Evolutionary conservation across 2,888 invertebrate species (phyloP), one percentile per base, ranked within the genome.

Genomic region (Platycheirus rosarum): DNA sequence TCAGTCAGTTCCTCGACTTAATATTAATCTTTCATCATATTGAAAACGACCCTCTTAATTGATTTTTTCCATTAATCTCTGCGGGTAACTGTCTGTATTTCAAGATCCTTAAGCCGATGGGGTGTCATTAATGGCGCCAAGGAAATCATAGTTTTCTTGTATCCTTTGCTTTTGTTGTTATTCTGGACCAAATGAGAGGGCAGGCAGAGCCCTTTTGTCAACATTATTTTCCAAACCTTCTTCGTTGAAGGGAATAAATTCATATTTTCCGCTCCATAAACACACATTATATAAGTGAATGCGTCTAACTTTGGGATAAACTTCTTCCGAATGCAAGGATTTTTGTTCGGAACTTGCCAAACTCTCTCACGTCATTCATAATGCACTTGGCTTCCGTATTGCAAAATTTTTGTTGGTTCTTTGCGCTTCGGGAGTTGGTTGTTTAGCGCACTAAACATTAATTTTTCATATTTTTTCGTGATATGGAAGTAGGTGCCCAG

Each of bases 211-310:
- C 20, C 51, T 71, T 29, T 37, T 71, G 66, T 66, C 51, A 66
- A 66, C 46, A 46, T 73, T 66, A 60, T 71, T 78, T 62, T 51
- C 9, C 29, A 66, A 51, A 16, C 51, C 42, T n/a, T 26, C 6
- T 26, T n/a, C 60, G 16, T 48, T 8, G 20, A 29, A 26, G 49
- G 66, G 53, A 55, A 73, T 68, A 73, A 62, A 62, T 68, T 78
- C 78, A 73, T 68, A 73, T 78, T 73, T 78, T 73, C 62, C 73
- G 53, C 48, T 66, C 40, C 46, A 78, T 71, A 66, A 53, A 66
- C 65, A 71, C 18, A 77, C 37, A 46, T 49, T 8, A 32, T 32
- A 26, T 51, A 48, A 7, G 53, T 62, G 68, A 73, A 62, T 55
- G 73, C 53, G 55, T 68, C 57, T 51, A 57, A 70, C 70, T 77